Evolutionary conservation across 2,113 vertebrate species (phyloP).

Genomic region (Motacilla tschutschensis): DNA sequence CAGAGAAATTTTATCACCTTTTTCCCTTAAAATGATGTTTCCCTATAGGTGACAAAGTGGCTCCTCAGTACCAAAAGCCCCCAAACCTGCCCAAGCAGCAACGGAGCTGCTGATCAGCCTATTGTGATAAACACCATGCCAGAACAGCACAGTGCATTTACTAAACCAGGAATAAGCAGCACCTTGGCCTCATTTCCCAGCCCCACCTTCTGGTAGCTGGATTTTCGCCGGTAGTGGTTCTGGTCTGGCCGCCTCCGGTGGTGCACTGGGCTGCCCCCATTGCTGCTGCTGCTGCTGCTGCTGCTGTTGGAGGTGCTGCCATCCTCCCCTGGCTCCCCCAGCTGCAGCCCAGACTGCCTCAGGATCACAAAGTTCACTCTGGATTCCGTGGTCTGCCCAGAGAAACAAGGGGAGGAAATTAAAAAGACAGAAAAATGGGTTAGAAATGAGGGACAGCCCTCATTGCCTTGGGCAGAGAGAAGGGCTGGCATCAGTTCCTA

Average conservation of each 20-base stretch:
- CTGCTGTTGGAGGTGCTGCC: constrained; percentile 60
- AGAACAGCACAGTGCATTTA: neutral
- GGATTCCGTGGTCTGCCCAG: constrained; percentile 81
- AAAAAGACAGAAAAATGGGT: neutral
- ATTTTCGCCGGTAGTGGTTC: constrained; percentile 78
- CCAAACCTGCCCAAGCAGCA: neutral
- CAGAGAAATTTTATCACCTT: neutral
- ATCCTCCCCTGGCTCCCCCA: constrained; percentile 72
- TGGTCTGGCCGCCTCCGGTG: constrained; percentile 69
- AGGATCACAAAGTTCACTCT: constrained; percentile 90
- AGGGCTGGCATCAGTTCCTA: neutral
- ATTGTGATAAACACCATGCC: neutral
- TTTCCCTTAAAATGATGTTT: neutral
- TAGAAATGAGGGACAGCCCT: neutral
- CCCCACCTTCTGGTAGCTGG: constrained; percentile 82
- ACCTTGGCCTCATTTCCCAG: neutral
- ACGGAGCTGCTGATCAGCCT: neutral
- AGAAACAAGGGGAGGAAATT: neutral
- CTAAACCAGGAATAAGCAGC: neutral
- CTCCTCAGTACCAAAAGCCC: neutral
- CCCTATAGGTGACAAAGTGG: neutral
- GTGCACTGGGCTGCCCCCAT: constrained; percentile 68
- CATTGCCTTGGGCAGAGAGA: neutral
- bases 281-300: constrained; percentile 53
- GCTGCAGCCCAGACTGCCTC: constrained; percentile 64